Evolutionary conservation across 2,888 invertebrate species (phyloP).

Genomic region (Drosophila nr. fundita): DNA sequence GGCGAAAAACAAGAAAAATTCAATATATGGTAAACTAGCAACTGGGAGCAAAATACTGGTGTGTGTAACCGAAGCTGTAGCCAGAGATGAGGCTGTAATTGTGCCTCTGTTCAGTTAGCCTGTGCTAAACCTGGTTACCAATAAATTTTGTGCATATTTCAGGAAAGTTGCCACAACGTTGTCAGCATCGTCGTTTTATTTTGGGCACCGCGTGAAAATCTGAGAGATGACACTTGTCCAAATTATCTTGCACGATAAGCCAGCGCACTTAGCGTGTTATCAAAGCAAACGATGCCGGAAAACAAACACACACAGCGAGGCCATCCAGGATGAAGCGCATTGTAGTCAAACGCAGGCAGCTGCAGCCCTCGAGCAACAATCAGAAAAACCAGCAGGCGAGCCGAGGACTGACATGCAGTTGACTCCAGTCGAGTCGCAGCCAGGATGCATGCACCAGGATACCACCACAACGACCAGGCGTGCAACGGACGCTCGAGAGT

Average conservation of each 20-base stretch:
- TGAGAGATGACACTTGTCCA: slow-evolving; percentile 80
- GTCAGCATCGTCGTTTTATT: slow-evolving; percentile 38
- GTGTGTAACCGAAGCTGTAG: not conserved
- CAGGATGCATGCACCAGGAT: slow-evolving; percentile 25
- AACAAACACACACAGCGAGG: slow-evolving; percentile 18
- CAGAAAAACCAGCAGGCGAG: slow-evolving; percentile 13
- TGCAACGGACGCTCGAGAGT: slow-evolving; percentile 74
- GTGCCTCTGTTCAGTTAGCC: slow-evolving; percentile 10
- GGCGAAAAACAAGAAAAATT: slow-evolving; percentile 1
- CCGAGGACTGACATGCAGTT: slow-evolving; percentile 69
- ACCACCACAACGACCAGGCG: slow-evolving; percentile 29
- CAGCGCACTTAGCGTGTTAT: slow-evolving; percentile 80
- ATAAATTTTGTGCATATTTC: slow-evolving; percentile 67
- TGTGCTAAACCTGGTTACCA: slow-evolving; percentile 34
- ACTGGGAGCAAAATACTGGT: slow-evolving; percentile 12
- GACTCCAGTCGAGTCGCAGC: slow-evolving; percentile 67
- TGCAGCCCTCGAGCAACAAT: slow-evolving; percentile 54
- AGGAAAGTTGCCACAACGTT: slow-evolving; percentile 61
- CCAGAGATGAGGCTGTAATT: not conserved
- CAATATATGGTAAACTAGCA: slow-evolving; percentile 12
- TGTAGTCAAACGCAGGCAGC: slow-evolving; percentile 77
- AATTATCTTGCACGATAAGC: slow-evolving; percentile 79
- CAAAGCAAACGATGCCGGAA: slow-evolving; percentile 69
- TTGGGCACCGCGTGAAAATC: slow-evolving; percentile 71
- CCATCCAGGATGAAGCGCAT: slow-evolving; percentile 61